Conservation (phyloP, 1,140 invertebrate species). For the Phenacoccus solenopsis region DNA sequence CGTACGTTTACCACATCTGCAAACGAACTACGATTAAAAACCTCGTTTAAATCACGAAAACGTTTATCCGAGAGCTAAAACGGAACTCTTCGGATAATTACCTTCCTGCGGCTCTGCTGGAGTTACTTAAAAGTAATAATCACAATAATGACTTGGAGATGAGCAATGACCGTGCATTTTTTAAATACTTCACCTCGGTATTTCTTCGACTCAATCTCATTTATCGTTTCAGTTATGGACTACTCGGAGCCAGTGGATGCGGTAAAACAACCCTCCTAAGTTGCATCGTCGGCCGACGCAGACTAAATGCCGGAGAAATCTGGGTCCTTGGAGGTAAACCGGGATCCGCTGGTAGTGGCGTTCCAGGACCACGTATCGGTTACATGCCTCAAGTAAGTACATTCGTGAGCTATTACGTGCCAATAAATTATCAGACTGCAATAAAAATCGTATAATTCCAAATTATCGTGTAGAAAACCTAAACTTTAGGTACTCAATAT, state of each 20-base stretch:
- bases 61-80: no score
- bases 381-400: conserved; percentile 64
- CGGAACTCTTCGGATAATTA: no score
- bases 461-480: neutral
- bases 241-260: conserved; percentile 71
- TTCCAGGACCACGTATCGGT: conserved; percentile 64
- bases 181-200: no score
- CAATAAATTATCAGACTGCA: neutral
- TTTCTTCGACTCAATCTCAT: neutral
- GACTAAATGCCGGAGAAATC: conserved; percentile 63
- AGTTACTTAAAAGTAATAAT: no score
- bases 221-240: conserved; percentile 49
- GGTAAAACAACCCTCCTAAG: conserved; percentile 72
- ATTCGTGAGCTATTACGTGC: neutral
- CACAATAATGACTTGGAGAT: no score
- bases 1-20: no score
- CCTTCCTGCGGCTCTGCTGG: no score
- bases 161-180: no score
- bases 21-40: no score
- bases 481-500: neutral
- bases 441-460: neutral
- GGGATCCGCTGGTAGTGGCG: conserved; percentile 62
- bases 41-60: no score
- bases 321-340: conserved; percentile 70
- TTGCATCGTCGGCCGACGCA: conserved; percentile 66